Evolutionary conservation across 1,140 invertebrate species (phyloP), one percentile per base, ranked within the genome.

Genomic region (Diabrotica undecimpunctata): DNA sequence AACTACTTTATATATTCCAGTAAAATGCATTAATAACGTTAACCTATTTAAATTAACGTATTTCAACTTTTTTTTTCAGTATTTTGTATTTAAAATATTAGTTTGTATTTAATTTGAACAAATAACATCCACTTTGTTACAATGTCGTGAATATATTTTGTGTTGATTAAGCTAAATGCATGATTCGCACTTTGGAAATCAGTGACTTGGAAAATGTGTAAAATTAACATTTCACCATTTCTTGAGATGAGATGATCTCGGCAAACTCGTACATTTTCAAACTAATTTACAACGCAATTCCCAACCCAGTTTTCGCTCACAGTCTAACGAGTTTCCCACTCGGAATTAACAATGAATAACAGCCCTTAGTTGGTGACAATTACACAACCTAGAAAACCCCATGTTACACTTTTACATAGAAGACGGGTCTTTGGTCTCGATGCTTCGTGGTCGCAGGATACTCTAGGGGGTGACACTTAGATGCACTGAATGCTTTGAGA

Each of bases 291-390:
- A 62, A 37, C 39, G 12, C 8, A 55, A 54, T 54, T 39, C 14
- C n/a, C n/a, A 36, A 1, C 38, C n/a, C 12, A 54, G 61, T 54
- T 62, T 38, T 36, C 8, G 36, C 38, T 46, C n/a, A 36, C 36
- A n/a, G 53, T 62, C 35, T 54, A 54, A 62, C 61, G 52, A 62
- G 61, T 52, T 35, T 62, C 37, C 14, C 36, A 11, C 46, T 41
- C 36, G 14, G 52, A 62, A 62, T 62, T 62, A 62, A 62, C 61
- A 54, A 51, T 54, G 61, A 62, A 62, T 62, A 55, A 62, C 51
- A 54, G 61, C 36, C 38, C 61, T 39, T 53, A 41, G 36, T 35
- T 61, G 50, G 61, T 38, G 37, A 62, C 61, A 62, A 62, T 62
- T 62, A 62, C 61, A 37, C 51, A 54, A 62, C 51, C 46, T 54